phyloP scores from a whole-genome alignment of 2,888 invertebrate species.

The Sussaba pulchella region DNA sequence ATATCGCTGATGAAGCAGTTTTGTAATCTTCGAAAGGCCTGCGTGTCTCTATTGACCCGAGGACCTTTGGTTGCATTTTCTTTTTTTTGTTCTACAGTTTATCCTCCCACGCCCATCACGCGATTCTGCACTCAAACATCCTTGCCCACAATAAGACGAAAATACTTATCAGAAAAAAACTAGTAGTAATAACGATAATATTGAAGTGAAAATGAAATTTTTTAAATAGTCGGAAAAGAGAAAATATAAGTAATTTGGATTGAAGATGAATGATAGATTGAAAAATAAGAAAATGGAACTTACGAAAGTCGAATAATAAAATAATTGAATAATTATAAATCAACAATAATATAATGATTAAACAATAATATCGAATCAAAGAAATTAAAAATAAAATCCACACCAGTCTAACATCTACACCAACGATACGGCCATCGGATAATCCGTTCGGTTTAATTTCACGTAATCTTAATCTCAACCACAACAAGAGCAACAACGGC shows the following conservation, averaged over 20 bases:
- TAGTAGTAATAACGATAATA: not conserved
- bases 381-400: not conserved
- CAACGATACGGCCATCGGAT: too few species aligned
- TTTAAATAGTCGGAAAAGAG: too few species aligned
- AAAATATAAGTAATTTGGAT: too few species aligned
- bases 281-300: too few species aligned
- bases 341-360: not conserved
- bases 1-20: constrained; percentile 81
- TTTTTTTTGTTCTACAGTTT: too few species aligned
- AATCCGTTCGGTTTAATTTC: too few species aligned
- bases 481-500: too few species aligned
- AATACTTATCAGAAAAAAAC: not conserved
- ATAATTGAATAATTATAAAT: too few species aligned
- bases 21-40: constrained; percentile 78
- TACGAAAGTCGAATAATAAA: too few species aligned
- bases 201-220: not conserved
- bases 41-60: constrained; percentile 72
- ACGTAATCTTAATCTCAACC: too few species aligned
- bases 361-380: not conserved
- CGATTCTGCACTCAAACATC: constrained; percentile 46
- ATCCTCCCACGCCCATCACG: constrained; percentile 72
- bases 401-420: not conserved
- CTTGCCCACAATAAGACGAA: not conserved
- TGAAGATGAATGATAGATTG: too few species aligned
- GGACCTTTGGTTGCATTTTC: constrained; percentile 26